phyloP scores from a whole-genome alignment of 2,888 invertebrate species.

The Arrhopalites spinosus region DNA sequence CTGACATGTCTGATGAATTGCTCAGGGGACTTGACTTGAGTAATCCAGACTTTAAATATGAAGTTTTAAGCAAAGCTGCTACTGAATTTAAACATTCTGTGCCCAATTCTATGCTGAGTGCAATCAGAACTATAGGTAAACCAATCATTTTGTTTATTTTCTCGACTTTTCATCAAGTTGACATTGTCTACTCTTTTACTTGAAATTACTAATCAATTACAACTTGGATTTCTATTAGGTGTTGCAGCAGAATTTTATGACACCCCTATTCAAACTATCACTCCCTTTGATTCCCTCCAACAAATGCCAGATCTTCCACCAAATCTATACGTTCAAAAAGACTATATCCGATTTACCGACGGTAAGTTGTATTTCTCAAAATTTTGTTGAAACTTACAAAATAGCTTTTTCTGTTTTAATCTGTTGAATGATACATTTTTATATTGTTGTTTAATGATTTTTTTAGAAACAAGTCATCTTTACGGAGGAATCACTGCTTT shows the following conservation, averaged over 20 bases:
- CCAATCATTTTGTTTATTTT: slow-evolving; percentile 49
- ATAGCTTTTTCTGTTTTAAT: not conserved
- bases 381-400: not conserved
- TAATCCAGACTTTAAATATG: slow-evolving; percentile 66
- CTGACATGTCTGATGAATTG: slow-evolving; percentile 37
- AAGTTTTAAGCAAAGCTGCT: slow-evolving; percentile 72
- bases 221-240: slow-evolving; percentile 64
- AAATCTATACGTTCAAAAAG: slow-evolving; percentile 82
- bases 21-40: slow-evolving; percentile 57
- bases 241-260: slow-evolving; percentile 75
- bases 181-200: no score
- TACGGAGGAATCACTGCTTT: slow-evolving; percentile 82
- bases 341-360: slow-evolving; percentile 83
- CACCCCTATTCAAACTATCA: slow-evolving; percentile 70
- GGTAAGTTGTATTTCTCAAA: no score
- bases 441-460: not conserved
- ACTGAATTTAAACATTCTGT: slow-evolving; percentile 75
- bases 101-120: slow-evolving; percentile 80
- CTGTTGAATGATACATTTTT: not conserved
- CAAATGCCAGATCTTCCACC: slow-evolving; percentile 74
- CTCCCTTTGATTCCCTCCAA: slow-evolving; percentile 75
- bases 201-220: no score
- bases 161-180: not conserved
- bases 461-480: slow-evolving; percentile 69
- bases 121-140: slow-evolving; percentile 69